Evolutionary conservation across 2,888 invertebrate species (phyloP).

Genomic region (Arge pagana): DNA sequence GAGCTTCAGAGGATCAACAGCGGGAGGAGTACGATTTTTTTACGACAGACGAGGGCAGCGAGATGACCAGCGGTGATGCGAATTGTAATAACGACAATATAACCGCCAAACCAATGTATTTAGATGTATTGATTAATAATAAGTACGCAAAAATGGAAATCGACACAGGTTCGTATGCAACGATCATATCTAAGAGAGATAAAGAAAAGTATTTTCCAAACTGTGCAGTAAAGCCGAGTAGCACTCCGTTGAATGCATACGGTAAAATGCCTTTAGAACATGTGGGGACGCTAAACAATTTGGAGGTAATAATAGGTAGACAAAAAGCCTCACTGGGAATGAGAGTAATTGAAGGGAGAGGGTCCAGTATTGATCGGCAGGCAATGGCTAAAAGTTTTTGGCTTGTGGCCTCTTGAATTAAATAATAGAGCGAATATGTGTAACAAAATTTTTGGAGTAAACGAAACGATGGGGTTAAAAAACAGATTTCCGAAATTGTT

Average conservation of each 20-base stretch:
- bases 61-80: background rate
- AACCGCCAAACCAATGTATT: background rate
- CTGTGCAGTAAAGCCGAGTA: background rate
- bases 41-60: background rate
- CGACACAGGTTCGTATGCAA: background rate
- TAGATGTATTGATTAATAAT: conserved; percentile 10
- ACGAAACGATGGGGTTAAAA: background rate
- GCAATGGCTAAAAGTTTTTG: background rate
- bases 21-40: conserved; percentile 17
- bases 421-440: background rate
- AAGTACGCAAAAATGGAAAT: conserved; percentile 12
- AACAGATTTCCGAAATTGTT: background rate
- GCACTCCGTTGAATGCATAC: background rate
- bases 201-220: background rate
- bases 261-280: background rate
- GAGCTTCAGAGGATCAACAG: background rate
- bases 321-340: background rate
- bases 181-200: background rate
- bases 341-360: too few relatives aligned
- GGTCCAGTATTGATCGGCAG: conserved; percentile 1
- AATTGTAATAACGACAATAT: background rate
- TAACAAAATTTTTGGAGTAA: background rate
- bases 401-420: background rate
- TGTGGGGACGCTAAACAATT: background rate
- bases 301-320: background rate